A percentile compares a stretch with the other conserved stretches of the same genome.
These are phyloP conservation scores for Macroglossus sobrinus DNA, from an alignment of 2,113 vertebrate species.

Conservation along the genomic window DNA sequence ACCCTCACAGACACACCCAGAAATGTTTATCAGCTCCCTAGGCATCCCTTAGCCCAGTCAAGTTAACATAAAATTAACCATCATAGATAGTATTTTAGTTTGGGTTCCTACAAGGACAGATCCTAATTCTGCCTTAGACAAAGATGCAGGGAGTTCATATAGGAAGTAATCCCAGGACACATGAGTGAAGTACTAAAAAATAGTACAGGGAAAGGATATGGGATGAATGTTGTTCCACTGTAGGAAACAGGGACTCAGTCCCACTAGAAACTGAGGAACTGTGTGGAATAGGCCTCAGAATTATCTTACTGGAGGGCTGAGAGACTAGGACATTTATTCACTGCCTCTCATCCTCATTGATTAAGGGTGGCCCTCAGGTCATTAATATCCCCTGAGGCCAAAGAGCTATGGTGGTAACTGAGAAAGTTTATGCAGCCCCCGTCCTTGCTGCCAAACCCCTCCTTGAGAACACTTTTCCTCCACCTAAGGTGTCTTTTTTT, in stretches of 20 bases:
- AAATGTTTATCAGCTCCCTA: background rate
- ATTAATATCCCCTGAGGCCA: background rate
- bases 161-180: background rate
- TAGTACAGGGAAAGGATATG: background rate
- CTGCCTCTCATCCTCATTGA: background rate
- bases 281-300: background rate
- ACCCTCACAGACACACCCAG: background rate
- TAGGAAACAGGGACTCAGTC: background rate
- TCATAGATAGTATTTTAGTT: background rate
- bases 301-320: too few relatives aligned
- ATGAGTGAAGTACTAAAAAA: background rate
- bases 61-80: background rate
- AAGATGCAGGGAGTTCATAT: background rate
- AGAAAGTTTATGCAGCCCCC: background rate
- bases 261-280: background rate
- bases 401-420: background rate
- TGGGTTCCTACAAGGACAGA: background rate
- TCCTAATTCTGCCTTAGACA: background rate
- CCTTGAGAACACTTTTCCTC: background rate
- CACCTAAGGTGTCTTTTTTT: background rate
- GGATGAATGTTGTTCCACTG: background rate
- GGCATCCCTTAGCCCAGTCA: too few relatives aligned
- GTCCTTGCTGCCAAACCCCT: background rate
- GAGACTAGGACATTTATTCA: background rate
- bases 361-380: background rate